These are phyloP conservation scores for Turritopsis rubra DNA, from an alignment of 30 jellyfish, hydroid and myxozoan species.

Conservation along the genomic window DNA sequence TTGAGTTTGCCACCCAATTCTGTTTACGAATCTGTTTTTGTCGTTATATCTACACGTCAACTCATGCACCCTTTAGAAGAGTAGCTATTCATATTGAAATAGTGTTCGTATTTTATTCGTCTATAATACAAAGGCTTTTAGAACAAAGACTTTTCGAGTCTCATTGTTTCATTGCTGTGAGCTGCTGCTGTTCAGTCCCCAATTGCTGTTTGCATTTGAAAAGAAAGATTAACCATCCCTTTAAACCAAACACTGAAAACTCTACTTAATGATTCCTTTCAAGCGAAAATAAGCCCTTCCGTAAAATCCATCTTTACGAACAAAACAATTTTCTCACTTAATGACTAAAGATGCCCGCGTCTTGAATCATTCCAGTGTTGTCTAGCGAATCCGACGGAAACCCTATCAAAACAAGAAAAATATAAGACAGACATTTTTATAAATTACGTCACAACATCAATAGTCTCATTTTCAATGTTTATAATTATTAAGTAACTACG, in stretches of 20 bases:
- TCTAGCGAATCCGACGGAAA: conserved; percentile 73
- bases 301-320: background rate
- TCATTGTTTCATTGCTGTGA: background rate
- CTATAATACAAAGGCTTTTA: background rate
- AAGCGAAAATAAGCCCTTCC: background rate
- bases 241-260: background rate
- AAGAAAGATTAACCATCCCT: background rate
- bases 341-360: conserved; percentile 82
- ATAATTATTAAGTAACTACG: too few relatives aligned
- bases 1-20: background rate
- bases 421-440: background rate
- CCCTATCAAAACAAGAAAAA: conserved; percentile 32
- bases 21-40: background rate
- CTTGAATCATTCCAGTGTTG: conserved; percentile 64
- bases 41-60: background rate
- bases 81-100: background rate
- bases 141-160: background rate
- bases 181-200: background rate
- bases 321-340: background rate
- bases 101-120: background rate
- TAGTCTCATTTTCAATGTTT: too few relatives aligned
- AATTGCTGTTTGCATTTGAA: background rate
- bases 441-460: too few relatives aligned
- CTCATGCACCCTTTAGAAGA: background rate
- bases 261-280: background rate